Evolutionary conservation across 1,140 invertebrate genomes (phyloP), one percentile per base, ranked within the genome.

Genomic region (Capitella teleta): DNA sequence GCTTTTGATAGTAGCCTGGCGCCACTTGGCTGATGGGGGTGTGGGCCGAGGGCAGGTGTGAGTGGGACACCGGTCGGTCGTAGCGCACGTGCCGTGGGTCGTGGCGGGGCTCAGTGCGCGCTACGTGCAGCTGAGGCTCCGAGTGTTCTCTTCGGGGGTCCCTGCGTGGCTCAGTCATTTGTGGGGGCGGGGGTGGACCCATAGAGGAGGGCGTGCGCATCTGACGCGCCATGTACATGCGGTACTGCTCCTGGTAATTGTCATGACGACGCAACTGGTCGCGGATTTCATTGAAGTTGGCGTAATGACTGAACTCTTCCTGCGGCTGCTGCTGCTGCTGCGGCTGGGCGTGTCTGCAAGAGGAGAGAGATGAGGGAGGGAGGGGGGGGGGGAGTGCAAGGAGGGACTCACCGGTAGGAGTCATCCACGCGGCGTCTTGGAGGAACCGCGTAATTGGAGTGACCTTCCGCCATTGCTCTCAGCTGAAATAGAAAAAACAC

Each of bases 221-320:
- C 38, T 40, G 38, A 19, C 25, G 38, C 12, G 38, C 38, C 19
- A 40, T 40, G 38, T 40, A 40, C 19, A 10, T 40, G 38, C 38
- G 42, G 25, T 44, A 44, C 21, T 28, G 42, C 21, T 44, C 23
- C 21, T 44, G 42, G 25, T 44, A 44, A 26, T 44, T 26, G 21
- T 44, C 42, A 44, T 44, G 42, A 5, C 25, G 21, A 44, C 42
- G 42, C 21, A 44, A 26, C 42, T 44, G 19, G 6, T 23, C 26
- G 23, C 28, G 42, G 21, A 44, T 44, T 26, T 44, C 42, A 16
- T 44, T 21, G 25, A 44, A 28, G 42, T 44, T 44, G 23, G 24
- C 23, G 25, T 44, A 44, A 21, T 44, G 42, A 14, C 25, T 44
- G 25, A 26, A 44, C 16, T 44, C 23, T 16, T 44, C 42, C 23